phyloP scores from a whole-genome alignment of 2,888 invertebrate species.

The Galerucella nymphaeae region DNA sequence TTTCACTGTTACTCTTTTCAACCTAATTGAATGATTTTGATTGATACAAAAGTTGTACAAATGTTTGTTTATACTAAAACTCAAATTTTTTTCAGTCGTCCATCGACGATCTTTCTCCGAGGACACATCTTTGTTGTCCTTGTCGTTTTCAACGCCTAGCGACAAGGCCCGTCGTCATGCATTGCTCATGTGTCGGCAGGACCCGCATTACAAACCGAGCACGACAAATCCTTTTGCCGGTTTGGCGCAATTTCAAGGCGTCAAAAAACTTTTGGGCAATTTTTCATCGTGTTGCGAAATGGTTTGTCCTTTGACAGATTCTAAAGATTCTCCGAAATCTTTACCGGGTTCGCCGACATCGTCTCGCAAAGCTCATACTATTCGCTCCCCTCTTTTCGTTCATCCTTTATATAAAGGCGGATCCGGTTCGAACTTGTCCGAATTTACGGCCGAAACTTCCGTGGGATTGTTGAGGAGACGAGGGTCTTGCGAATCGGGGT shows the following conservation, averaged over 20 bases:
- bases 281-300: slow-evolving; percentile 84
- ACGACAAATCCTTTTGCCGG: slow-evolving; percentile 80
- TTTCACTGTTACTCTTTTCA: too few species aligned
- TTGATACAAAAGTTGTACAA: background rate
- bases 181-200: slow-evolving; percentile 84
- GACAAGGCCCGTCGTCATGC: slow-evolving; percentile 81
- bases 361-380: slow-evolving; percentile 57
- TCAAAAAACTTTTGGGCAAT: slow-evolving; percentile 83
- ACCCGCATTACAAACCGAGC: slow-evolving; percentile 82
- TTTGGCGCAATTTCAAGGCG: slow-evolving; percentile 81
- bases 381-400: slow-evolving; percentile 68
- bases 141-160: slow-evolving; percentile 73
- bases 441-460: slow-evolving; percentile 55
- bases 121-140: slow-evolving; percentile 72
- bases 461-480: slow-evolving; percentile 70
- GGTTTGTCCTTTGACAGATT: slow-evolving; percentile 73
- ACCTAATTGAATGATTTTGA: too few species aligned
- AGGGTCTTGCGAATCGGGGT: slow-evolving; percentile 90
- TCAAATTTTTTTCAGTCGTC: slow-evolving; percentile 64
- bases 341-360: slow-evolving; percentile 68
- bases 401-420: slow-evolving; percentile 67
- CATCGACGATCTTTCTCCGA: slow-evolving; percentile 82
- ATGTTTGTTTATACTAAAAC: background rate
- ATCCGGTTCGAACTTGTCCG: slow-evolving; percentile 61
- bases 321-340: slow-evolving; percentile 63